Evolutionary conservation across 2,797 vertebrate genomes (phyloP), one percentile per base, ranked within the genome.

Genomic region (Buceros bicornis): DNA sequence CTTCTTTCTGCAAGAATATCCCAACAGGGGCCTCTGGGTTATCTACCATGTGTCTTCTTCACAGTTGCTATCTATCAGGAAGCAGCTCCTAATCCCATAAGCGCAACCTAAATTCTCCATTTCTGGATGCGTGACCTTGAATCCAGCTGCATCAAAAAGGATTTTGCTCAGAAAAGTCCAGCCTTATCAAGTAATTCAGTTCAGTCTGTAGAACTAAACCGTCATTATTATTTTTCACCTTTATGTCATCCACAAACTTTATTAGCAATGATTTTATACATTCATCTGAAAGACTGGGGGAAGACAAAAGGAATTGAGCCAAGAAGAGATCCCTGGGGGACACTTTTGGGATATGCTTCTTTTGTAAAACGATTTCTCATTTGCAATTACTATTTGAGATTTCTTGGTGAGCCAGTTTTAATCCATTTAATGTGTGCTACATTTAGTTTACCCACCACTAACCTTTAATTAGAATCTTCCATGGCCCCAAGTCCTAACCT

Each of bases 191-290:
- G 50, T 45, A 80, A 81, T 78, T 73, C 42, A 43, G 54, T 82
- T 91, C 67, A 71, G 45, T 26, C 35, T 3, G 0, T 56, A 82
- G 28, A 66, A 82, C 9, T 60, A 85, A 58, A 76, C 35, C 70
- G 35, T 43, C 21, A 22, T 90, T 62, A 67, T 58, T 72, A 64
- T 67, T 93, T 93, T 93, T 88, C 61, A 90, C 69, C 57, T 80
- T 78, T 88, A 40, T 83, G 56, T 37, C 53, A 92, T 21, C 28
- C 50, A 53, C 65, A 81, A 67, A 92, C 31, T 78, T 93, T 60
- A 86, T 81, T 74, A 90, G 37, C 53, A 78, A 56, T 37, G 53
- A 88, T 71, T 94, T 88, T 64, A 31, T 10, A 64, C 5, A 8
- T 83, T 92, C 35, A 77, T 82, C 42, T 0, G 0, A 72, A 93